A percentile compares a stretch with the other conserved stretches of the same genome.
Conservation (phyloP, 2,113 vertebrate genomes). For the Daboia siamensis region DNA sequence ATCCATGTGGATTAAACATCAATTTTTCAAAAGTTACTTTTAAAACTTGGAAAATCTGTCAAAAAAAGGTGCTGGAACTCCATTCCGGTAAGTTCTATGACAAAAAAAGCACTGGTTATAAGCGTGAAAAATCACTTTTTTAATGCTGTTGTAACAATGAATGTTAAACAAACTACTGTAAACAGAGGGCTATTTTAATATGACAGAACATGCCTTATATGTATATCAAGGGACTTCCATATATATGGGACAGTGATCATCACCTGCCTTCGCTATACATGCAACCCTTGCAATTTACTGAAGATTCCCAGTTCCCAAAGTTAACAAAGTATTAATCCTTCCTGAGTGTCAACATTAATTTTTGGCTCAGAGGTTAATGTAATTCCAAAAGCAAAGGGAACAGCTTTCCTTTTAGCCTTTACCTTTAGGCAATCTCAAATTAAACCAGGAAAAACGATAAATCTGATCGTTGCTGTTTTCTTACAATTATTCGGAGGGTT, state of each 20-base stretch:
- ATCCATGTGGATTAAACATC: no score
- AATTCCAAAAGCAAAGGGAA: conserved; percentile 37
- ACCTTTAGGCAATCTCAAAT: conserved; percentile 27
- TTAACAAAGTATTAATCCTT: conserved; percentile 42
- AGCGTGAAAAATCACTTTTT: not conserved
- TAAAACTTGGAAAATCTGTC: no score
- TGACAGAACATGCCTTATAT: not conserved
- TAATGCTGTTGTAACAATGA: not conserved
- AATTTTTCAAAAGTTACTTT: no score
- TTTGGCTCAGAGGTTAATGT: conserved; percentile 12
- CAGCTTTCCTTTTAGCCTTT: not conserved
- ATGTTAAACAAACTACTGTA: no score
- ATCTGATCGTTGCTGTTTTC: conserved; percentile 32
- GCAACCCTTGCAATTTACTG: not conserved
- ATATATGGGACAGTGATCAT: fast-evolving
- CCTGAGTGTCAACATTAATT: conserved; percentile 38
- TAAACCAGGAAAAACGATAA: not conserved
- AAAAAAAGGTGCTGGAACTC: no score
- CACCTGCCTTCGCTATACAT: fast-evolving
- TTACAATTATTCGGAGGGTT: conserved; percentile 20
- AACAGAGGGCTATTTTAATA: not conserved
- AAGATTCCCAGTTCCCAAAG: conserved; percentile 25
- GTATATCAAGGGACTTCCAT: not conserved
- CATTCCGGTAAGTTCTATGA: no score
- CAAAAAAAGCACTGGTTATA: not conserved